Conservation (phyloP, 1,140 invertebrate species). For the Scylla paramamosain region DNA sequence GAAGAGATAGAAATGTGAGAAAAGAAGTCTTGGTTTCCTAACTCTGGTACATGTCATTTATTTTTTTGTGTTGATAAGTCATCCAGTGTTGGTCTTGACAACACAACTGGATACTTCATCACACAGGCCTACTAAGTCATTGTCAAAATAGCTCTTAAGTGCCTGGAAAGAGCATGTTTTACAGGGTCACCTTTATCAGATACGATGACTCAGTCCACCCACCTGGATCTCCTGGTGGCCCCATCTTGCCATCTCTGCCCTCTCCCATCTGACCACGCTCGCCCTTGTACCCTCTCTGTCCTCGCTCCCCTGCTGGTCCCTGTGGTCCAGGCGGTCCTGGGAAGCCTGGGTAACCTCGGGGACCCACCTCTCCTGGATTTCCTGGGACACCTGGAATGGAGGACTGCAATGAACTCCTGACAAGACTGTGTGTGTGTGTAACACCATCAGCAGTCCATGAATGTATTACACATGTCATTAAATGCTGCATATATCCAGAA, state of each 20-base stretch:
- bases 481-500: background rate
- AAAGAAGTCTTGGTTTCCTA: background rate
- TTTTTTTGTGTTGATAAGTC: too few species aligned
- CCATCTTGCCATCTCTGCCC: slow-evolving; percentile 71
- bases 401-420: background rate
- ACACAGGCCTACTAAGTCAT: too few species aligned
- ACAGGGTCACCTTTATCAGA: too few species aligned
- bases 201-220: background rate
- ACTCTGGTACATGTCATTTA: background rate
- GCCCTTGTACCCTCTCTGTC: slow-evolving; percentile 73
- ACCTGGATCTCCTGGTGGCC: slow-evolving; percentile 76
- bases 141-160: too few species aligned
- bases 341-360: slow-evolving; percentile 77
- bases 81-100: too few species aligned
- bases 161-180: too few species aligned
- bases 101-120: too few species aligned
- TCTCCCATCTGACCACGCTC: slow-evolving; percentile 73
- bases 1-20: background rate
- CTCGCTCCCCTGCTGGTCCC: slow-evolving; percentile 68
- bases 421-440: background rate
- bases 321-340: slow-evolving; percentile 72
- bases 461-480: background rate
- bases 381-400: slow-evolving; percentile 72
- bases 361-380: slow-evolving; percentile 75
- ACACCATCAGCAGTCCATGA: background rate